Percentiles rank a stretch among this genome's conserved stretches.
phyloP scores from a whole-genome alignment of 2,797 vertebrate species.

The Argentina silus region DNA sequence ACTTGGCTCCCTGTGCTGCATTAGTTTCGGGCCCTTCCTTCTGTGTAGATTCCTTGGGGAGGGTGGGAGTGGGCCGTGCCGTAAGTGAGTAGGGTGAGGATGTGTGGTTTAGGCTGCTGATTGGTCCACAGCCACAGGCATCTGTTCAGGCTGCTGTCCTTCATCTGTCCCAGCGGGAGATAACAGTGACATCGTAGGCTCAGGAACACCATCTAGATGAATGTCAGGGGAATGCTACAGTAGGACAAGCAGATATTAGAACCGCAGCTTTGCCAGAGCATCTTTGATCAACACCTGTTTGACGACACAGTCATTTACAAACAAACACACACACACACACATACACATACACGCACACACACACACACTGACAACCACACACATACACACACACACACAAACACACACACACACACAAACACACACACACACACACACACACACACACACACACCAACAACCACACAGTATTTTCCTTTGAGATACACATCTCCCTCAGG shows the following conservation, averaged over 20 bases:
- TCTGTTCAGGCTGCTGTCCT: slow-evolving; percentile 32
- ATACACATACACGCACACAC: neutral
- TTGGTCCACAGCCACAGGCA: too few relatives aligned
- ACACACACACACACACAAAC: neutral
- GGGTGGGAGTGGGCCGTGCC: too few relatives aligned
- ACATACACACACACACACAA: slow-evolving; percentile 14
- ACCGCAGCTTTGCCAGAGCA: slow-evolving; percentile 41
- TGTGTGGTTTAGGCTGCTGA: too few relatives aligned
- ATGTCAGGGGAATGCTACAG: slow-evolving; percentile 26
- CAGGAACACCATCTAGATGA: slow-evolving; percentile 51
- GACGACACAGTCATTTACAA: slow-evolving; percentile 14
- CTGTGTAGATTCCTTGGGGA: too few relatives aligned
- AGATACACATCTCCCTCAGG: neutral
- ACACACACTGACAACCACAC: neutral
- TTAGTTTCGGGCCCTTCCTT: too few relatives aligned
- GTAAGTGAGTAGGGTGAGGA: too few relatives aligned
- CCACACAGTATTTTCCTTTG: slow-evolving; percentile 20
- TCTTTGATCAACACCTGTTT: slow-evolving; percentile 50
- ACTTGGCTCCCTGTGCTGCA: too few relatives aligned
- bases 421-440: slow-evolving; percentile 3
- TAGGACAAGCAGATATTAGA: slow-evolving; percentile 59
- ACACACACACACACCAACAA: slow-evolving; percentile 13
- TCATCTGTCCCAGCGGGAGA: slow-evolving; percentile 54
- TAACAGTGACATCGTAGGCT: slow-evolving; percentile 52
- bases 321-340: neutral